Evolutionary conservation across 2,888 invertebrate genomes (phyloP).

Genomic region (Zelleria hepariella): DNA sequence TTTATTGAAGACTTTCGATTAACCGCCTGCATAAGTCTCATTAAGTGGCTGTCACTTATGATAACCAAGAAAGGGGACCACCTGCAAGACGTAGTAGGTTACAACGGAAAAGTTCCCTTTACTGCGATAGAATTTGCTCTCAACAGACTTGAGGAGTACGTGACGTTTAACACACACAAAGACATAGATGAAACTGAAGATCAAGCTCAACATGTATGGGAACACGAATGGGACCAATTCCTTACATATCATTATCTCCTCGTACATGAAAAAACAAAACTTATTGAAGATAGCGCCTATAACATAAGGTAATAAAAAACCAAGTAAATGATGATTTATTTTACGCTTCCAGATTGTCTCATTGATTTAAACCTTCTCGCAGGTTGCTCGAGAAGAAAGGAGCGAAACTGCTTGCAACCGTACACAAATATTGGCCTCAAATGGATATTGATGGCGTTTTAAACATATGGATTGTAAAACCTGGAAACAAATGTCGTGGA

Average conservation of each 20-base stretch:
- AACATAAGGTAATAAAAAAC: conserved; percentile 36
- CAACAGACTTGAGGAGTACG: conserved; percentile 81
- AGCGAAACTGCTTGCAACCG: conserved; percentile 74
- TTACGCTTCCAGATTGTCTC: not conserved
- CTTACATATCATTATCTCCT: conserved; percentile 77
- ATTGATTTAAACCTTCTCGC: conserved; percentile 15
- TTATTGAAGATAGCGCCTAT: conserved; percentile 49
- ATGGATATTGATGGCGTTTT: conserved; percentile 86
- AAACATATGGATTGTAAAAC: conserved; percentile 96
- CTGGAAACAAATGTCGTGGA: conserved; percentile 93
- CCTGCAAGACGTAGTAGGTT: conserved; percentile 53
- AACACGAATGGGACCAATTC: conserved; percentile 93
- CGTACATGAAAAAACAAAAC: conserved; percentile 75
- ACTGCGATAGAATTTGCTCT: conserved; percentile 86
- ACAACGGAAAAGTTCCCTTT: conserved; percentile 79
- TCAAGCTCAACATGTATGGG: conserved; percentile 75
- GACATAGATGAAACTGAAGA: conserved; percentile 84
- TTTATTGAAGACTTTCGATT: conserved; percentile 91
- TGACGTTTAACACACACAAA: conserved; percentile 80
- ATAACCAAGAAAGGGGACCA: conserved; percentile 70
- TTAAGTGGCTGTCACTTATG: conserved; percentile 81
- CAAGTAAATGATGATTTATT: not conserved
- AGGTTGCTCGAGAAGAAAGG: conserved; percentile 68
- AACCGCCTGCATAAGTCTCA: conserved; percentile 87
- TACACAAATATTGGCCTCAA: conserved; percentile 85